A percentile compares a stretch with the other conserved stretches of the same genome.
These are phyloP conservation scores for Coboldia fuscipes DNA, from an alignment of 1,140 invertebrate species.

Conservation along the genomic window DNA sequence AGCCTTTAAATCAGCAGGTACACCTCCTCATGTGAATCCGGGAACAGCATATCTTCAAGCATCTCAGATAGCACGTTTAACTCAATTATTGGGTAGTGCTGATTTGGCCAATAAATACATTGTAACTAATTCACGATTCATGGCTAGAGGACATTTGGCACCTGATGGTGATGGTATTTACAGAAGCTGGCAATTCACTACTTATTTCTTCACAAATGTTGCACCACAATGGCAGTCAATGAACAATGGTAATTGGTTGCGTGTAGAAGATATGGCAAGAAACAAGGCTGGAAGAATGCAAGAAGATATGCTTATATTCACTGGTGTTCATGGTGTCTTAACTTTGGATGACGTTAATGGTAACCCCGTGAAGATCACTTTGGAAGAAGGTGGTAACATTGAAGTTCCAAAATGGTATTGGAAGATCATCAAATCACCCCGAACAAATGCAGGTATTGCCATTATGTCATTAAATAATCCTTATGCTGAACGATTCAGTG, in stretches of 20 bases:
- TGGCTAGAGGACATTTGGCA: conserved; percentile 30
- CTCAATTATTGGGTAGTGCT: too few relatives aligned
- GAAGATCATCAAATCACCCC: conserved; percentile 22
- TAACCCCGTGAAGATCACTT: conserved; percentile 13
- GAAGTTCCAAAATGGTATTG: conserved; percentile 24
- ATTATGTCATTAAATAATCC: conserved; percentile 28
- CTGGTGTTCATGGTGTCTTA: conserved; percentile 19
- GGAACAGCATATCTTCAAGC: too few relatives aligned
- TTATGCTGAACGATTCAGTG: conserved; percentile 4
- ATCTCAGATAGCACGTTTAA: too few relatives aligned
- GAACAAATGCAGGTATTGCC: conserved; percentile 17
- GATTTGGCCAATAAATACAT: too few relatives aligned
- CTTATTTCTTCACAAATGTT: conserved; percentile 29
- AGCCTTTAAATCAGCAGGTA: too few relatives aligned
- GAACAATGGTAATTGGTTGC: conserved; percentile 27
- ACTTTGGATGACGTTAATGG: conserved; percentile 11
- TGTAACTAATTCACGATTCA: too few relatives aligned
- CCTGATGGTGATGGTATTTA: conserved; percentile 29
- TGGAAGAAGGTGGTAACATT: conserved; percentile 12
- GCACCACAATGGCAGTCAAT: conserved; percentile 29
- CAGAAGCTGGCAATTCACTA: conserved; percentile 22
- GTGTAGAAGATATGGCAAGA: conserved; percentile 20
- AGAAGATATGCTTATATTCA: conserved; percentile 16
- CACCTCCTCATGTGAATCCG: too few relatives aligned
- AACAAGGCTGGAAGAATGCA: conserved; percentile 9